Conservation (phyloP, 2,113 vertebrate species). For the Cheilinus undulatus region DNA sequence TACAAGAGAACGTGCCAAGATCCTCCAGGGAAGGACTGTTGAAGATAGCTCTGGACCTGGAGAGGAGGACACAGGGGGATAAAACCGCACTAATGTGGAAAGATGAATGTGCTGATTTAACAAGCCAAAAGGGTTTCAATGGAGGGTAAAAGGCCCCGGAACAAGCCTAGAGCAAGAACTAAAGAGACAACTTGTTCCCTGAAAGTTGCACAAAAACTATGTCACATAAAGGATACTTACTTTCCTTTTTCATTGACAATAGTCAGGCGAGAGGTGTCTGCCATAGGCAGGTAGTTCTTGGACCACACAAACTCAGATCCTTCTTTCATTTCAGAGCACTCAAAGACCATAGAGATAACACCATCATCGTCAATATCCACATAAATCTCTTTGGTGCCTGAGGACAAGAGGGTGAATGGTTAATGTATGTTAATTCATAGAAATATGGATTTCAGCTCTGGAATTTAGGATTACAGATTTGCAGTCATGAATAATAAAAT, state of each 20-base stretch:
- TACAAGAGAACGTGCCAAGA: slow-evolving; percentile 93
- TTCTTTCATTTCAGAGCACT: slow-evolving; percentile 91
- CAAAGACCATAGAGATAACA: slow-evolving; percentile 94
- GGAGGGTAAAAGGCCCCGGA: background rate
- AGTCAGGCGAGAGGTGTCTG: slow-evolving; percentile 87
- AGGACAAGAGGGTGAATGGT: slow-evolving; percentile 1
- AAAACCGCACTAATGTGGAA: background rate
- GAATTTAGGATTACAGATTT: background rate
- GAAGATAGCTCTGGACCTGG: slow-evolving; percentile 93
- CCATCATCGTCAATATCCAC: slow-evolving; percentile 96
- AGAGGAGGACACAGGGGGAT: slow-evolving; percentile 7
- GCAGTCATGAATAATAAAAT: too few species aligned
- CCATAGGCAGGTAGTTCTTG: slow-evolving; percentile 92
- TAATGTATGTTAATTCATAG: background rate
- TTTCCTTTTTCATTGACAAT: slow-evolving; percentile 89
- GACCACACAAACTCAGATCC: slow-evolving; percentile 95
- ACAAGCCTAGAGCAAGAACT: background rate
- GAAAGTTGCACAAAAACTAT: background rate
- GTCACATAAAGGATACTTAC: slow-evolving; percentile 76
- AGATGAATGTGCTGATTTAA: background rate
- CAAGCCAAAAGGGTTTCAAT: background rate
- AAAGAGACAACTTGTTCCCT: background rate
- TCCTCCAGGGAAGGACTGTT: slow-evolving; percentile 93
- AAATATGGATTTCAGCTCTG: background rate
- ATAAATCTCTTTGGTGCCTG: slow-evolving; percentile 94